These are phyloP conservation scores for Illadopsis cleaveri DNA, from an alignment of 2,113 vertebrate species.

Conservation along the genomic window DNA sequence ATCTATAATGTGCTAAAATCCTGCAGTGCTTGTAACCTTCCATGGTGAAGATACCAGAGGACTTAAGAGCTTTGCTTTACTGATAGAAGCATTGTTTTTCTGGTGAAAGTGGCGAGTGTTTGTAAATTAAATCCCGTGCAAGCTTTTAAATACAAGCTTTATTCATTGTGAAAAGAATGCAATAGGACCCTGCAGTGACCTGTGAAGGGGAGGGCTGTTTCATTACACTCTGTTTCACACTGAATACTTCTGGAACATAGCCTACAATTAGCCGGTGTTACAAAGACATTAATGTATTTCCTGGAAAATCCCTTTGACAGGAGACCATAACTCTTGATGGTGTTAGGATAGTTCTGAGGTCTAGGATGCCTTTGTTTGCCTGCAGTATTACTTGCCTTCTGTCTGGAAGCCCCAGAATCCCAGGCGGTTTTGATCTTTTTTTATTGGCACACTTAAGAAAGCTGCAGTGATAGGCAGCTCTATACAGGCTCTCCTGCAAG, in stretches of 20 bases:
- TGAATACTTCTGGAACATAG: background rate
- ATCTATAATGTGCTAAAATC: conserved; percentile 36
- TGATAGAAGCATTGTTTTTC: background rate
- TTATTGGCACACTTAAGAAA: background rate
- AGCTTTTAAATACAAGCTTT: background rate
- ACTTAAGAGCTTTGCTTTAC: background rate
- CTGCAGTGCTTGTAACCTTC: background rate
- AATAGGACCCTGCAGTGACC: background rate
- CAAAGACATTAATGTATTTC: background rate
- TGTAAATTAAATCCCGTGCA: conserved; percentile 21
- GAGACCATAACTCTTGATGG: background rate
- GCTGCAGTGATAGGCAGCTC: background rate
- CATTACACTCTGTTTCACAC: background rate
- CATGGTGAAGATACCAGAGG: background rate
- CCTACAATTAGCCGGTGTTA: background rate
- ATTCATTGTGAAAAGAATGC: conserved; percentile 9
- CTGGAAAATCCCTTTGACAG: background rate
- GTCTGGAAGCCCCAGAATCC: background rate
- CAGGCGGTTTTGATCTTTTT: background rate
- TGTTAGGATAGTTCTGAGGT: background rate
- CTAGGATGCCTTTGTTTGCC: background rate
- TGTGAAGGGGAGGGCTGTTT: background rate
- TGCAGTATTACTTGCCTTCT: background rate
- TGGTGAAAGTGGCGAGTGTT: background rate
- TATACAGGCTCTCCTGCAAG: background rate